Base-by-base conservation (phyloP, 2,888 invertebrate genomes). In the Blastobasis adustella region DNA sequence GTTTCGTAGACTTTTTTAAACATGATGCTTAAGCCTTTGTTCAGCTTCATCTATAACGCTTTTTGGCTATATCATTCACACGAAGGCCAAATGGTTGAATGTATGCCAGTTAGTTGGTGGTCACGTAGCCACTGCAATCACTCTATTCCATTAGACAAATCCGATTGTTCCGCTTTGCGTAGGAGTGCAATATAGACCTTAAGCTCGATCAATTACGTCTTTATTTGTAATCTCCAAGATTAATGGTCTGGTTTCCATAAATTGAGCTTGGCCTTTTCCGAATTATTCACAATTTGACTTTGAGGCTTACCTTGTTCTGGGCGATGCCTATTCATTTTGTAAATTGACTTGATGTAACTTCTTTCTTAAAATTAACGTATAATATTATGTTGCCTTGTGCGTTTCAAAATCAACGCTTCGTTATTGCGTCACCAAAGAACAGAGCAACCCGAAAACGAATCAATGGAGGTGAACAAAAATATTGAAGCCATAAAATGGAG, bases 401-500 rank as follows among this genome's bases (percentile, higher is more conserved):
- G 23, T 23, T 23, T 23, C 23, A 23, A 23, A 23, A 3, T 3
- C 23, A 23, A 23, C 23, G 23, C 1, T 23, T 23, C 23, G 23
- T 23, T 23, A 23, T 23, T 23, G 23, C 23, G 23, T 23, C 23
- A 23, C 23, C 23, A 23, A 23, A 23, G 23, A 23, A 23, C 23
- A 23, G 23, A 23, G 57, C 47, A 58, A 71, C 54, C 56, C 48
- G 58, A 71, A 66, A 69, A 62, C 68, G 64, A 71, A 67, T 74
- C 74, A 70, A 70, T 71, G 63, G 66, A 67, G 63, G 61, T 58
- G 58, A 69, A 74, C 69, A 76, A 78, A 52, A 79, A 77, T 78
- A 76, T 73, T 61, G 64, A 65, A 55, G 57, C 71, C 63, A 76
- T 77, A 79, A 82, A 81, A 76, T 72, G 69, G 73, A 79, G 70